Evolutionary conservation across 64 coral and sea anemone species (phyloP).

Genomic region (Montipora sp.): DNA sequence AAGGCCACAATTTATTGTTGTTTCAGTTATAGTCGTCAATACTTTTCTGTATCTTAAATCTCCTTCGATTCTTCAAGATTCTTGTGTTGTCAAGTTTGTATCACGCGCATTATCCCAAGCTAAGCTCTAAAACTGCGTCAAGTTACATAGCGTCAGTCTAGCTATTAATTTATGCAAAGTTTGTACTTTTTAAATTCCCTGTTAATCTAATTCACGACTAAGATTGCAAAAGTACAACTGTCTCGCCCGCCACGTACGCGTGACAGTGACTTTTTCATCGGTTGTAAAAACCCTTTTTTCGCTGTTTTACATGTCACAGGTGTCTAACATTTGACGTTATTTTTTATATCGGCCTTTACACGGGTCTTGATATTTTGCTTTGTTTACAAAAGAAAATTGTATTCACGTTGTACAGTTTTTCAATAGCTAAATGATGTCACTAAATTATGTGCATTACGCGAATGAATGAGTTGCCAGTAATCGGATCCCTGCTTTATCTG

Average conservation of each 20-base stretch:
- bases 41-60: neutral
- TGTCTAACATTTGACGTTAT: neutral
- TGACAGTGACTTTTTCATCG: neutral
- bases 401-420: too few species aligned
- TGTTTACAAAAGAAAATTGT: neutral
- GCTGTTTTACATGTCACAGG: neutral
- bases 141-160: neutral
- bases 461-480: too few species aligned
- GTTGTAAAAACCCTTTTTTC: too few species aligned
- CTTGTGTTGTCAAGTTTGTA: neutral
- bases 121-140: neutral
- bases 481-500: too few species aligned
- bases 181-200: neutral
- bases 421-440: too few species aligned
- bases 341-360: neutral
- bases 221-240: neutral
- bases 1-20: neutral
- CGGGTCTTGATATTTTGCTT: neutral
- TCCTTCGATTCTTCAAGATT: neutral
- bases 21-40: neutral
- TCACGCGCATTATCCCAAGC: neutral
- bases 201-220: neutral
- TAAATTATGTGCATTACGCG: too few species aligned
- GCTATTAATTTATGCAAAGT: neutral
- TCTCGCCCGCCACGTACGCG: too few species aligned